Evolutionary conservation across 2,797 vertebrate species (phyloP), one percentile per base, ranked within the genome.

Genomic region (Amazonetta brasiliensis): DNA sequence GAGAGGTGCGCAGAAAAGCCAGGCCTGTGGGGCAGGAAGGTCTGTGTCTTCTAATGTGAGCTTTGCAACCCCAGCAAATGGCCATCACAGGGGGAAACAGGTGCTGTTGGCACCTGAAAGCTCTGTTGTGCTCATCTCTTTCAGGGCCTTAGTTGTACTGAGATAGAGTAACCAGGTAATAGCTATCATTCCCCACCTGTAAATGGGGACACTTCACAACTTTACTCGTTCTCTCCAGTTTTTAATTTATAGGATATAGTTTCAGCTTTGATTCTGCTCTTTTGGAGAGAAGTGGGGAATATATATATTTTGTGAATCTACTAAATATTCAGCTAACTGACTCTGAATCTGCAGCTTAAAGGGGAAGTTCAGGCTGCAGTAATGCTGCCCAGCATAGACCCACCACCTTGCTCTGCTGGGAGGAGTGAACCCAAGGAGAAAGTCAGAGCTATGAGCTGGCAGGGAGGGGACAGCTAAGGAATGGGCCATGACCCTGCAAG

Each of bases 181-280:
- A 28, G 16, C 14, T 20, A 16, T n/a, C n/a, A 37, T 9, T 72
- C n/a, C 41, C 22, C 26, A 13, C n/a, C 46, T 2, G 0, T 7
- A 35, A 39, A 8, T 2, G 59, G 50, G 14, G 28, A 56, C 48
- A 31, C 25, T 50, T 74, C 21, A 9, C 44, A 10, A 68, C 9
- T 22, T 60, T 23, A 33, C 28, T 69, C 5, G 20, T 10, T 31
- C 21, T 68, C 15, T 63, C 31, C 63, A 63, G 30, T 26, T 63
- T 67, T 56, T 82, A 59, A 55, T 78, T 78, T 64, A 35, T 1
- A 17, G 33, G 28, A 44, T 6, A 20, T 10, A 62, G 2, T 50
- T 88, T 33, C 0, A 0, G 7, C 7, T 48, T 72, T 54, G 23
- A 30, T 43, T 21, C 20, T 54, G 22, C 2, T 35, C 50, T n/a